Evolutionary conservation across 2,888 invertebrate species (phyloP).

Genomic region (Chydorus sphaericus): DNA sequence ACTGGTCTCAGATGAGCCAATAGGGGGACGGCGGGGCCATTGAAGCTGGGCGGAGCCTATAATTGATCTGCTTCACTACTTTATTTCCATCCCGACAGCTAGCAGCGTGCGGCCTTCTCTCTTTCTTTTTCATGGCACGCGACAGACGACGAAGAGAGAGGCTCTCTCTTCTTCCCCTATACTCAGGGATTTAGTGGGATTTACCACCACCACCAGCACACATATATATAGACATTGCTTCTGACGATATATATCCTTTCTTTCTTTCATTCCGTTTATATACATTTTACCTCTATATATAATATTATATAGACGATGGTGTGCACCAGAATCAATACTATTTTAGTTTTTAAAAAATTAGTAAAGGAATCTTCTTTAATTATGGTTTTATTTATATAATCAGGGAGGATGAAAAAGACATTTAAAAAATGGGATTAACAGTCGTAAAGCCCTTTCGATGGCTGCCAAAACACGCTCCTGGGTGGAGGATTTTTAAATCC

Average conservation of each 20-base stretch:
- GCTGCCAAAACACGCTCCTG: too few relatives aligned
- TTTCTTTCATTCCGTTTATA: too few relatives aligned
- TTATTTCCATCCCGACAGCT: neutral
- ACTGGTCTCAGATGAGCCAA: constrained; percentile 47
- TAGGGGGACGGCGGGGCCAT: constrained; percentile 49
- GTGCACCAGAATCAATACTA: too few relatives aligned
- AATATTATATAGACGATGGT: neutral
- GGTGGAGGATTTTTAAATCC: too few relatives aligned
- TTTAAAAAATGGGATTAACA: too few relatives aligned
- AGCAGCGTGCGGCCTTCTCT: too few relatives aligned
- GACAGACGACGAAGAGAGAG: neutral
- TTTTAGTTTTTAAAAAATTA: too few relatives aligned
- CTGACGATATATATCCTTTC: constrained; percentile 1
- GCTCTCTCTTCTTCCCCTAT: too few relatives aligned
- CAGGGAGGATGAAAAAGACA: too few relatives aligned
- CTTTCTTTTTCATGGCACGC: constrained; percentile 5
- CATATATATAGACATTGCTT: neutral
- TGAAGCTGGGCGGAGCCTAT: constrained; percentile 39
- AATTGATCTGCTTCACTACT: neutral
- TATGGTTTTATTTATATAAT: too few relatives aligned
- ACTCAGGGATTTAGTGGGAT: constrained; percentile 7
- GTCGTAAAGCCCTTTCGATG: too few relatives aligned
- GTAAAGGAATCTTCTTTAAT: too few relatives aligned
- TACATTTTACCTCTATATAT: neutral
- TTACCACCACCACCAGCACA: neutral